Evolutionary conservation across 2,113 vertebrate species (phyloP).

Genomic region (Nanorana parkeri): DNA sequence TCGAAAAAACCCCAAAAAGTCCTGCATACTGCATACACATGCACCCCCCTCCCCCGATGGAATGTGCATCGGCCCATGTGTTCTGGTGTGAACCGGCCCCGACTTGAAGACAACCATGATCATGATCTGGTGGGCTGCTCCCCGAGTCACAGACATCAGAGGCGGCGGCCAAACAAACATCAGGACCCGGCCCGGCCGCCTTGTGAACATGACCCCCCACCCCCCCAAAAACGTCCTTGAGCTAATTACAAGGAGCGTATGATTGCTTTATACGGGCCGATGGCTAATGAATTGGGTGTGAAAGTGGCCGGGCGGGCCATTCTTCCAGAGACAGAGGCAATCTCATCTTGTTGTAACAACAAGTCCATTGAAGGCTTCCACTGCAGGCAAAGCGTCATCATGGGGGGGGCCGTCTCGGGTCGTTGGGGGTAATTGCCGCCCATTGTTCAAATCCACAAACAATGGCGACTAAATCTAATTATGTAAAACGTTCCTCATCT

Average conservation of each 20-base stretch:
- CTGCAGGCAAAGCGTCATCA: background rate
- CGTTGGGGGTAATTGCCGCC: constrained; percentile 14
- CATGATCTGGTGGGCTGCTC: too few species aligned
- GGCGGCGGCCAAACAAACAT: too few species aligned
- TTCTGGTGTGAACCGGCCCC: too few species aligned
- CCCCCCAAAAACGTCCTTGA: background rate
- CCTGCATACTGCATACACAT: too few species aligned
- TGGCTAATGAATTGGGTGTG: constrained; percentile 18
- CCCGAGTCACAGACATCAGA: too few species aligned
- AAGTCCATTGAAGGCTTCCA: background rate
- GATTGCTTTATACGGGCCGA: constrained; percentile 12
- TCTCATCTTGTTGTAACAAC: constrained; percentile 20
- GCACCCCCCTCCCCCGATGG: too few species aligned
- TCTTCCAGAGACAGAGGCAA: background rate
- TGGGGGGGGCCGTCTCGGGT: background rate
- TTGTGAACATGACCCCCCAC: background rate
- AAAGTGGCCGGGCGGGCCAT: background rate
- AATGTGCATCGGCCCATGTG: too few species aligned
- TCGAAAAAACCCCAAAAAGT: too few species aligned
- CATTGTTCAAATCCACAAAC: constrained; percentile 48
- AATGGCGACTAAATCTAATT: constrained; percentile 40
- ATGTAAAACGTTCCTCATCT: constrained; percentile 1
- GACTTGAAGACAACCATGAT: too few species aligned
- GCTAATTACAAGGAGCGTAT: background rate
- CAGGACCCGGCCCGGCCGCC: too few species aligned